phyloP scores from a whole-genome alignment of 2,797 vertebrate genomes.

The Oreochromis mossambicus region DNA sequence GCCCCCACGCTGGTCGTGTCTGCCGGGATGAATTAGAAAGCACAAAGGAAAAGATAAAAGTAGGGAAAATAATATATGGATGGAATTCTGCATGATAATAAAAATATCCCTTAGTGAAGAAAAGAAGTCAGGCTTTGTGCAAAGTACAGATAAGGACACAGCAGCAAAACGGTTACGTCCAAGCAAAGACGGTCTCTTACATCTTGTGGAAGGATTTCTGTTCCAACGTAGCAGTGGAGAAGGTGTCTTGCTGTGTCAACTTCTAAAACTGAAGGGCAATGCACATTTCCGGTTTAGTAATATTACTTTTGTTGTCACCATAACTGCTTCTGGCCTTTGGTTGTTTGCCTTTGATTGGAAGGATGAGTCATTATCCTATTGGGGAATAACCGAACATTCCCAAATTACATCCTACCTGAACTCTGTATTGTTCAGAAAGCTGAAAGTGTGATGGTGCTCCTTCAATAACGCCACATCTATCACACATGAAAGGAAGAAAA shows the following conservation, averaged over 20 bases:
- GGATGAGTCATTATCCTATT: neutral
- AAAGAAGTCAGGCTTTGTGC: neutral
- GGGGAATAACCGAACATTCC: fast-evolving
- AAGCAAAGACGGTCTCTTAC: neutral
- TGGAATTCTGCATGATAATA: neutral
- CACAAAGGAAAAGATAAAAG: neutral
- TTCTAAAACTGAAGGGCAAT: neutral
- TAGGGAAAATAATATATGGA: neutral
- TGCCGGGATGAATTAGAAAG: neutral
- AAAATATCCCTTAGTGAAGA: neutral
- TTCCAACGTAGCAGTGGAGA: neutral
- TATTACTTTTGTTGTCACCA: fast-evolving
- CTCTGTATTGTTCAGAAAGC: neutral
- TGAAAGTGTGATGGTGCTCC: neutral
- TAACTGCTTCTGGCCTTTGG: neutral
- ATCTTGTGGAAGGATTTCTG: neutral
- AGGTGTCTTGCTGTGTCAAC: neutral
- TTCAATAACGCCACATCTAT: fast-evolving
- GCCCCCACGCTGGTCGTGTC: neutral
- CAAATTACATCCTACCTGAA: neutral
- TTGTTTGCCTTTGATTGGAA: neutral
- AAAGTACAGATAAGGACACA: neutral
- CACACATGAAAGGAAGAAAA: neutral
- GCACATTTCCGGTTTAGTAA: fast-evolving
- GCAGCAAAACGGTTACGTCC: neutral